Evolutionary conservation across 2,797 vertebrate genomes (phyloP).

Genomic region (Onychomys torridus): DNA sequence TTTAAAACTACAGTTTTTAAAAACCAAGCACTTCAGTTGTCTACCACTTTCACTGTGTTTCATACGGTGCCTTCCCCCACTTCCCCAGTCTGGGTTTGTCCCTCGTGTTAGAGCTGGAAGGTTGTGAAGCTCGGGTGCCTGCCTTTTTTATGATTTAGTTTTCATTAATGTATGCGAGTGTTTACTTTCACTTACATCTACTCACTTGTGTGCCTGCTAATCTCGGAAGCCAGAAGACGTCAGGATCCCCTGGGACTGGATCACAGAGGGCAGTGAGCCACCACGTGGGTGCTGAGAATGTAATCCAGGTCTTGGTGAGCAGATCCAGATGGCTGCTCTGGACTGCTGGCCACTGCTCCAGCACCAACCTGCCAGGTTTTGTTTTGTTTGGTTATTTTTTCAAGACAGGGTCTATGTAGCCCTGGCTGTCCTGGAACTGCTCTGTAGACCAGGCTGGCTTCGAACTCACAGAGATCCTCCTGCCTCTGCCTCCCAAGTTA

Average conservation of each 20-base stretch:
- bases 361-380: background rate
- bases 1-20: background rate
- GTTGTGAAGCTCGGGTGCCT: background rate
- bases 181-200: background rate
- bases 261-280: background rate
- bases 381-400: background rate
- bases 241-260: background rate
- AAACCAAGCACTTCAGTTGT: background rate
- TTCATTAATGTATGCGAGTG: background rate
- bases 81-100: background rate
- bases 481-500: background rate
- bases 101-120: background rate
- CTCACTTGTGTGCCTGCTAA: background rate
- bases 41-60: background rate
- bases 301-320: no score
- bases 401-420: background rate
- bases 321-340: background rate
- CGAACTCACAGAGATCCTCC: background rate
- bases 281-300: no score
- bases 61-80: background rate
- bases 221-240: background rate
- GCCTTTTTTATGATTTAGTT: background rate
- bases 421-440: background rate
- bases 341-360: background rate
- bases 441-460: background rate